Base-by-base conservation (phyloP, 2,888 invertebrate species). In the Volucella zonaria region DNA sequence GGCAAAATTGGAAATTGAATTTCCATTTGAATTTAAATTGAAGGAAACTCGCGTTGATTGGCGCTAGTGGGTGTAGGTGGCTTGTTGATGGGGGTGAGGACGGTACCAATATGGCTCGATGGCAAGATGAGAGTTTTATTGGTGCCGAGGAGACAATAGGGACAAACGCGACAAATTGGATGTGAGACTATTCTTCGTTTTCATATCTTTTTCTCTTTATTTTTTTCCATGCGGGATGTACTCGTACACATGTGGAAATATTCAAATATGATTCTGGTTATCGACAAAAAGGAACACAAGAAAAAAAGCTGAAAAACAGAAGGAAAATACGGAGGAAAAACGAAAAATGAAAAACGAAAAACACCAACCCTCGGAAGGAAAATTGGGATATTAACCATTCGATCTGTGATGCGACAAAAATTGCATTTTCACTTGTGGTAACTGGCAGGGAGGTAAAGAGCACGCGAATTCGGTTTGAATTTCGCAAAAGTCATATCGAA, bases 121-220 rank as follows among this genome's bases (percentile, higher is more conserved):
- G 67, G 73, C 73, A 66, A 58, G 61, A 76, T 81, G 81, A 73
- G 67, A 81, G 56, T 67, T 85, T 85, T 85, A 85, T 85, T 81
- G 76, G 80, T 61, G 71, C 45, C 79, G 18, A 76, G 75, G 54
- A 70, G 75, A 83, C 82, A 83, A 83, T 51, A 74, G 58, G 74
- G 56, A 68, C 66, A 67, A 54, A 38, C 67, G 82, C 78, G 67
- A 76, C 75, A 75, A 80, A 80, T 75, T 83, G 83, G 71, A 80
- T 83, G 75, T 56, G 75, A 75, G 80, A 71, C 70, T 79, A 64
- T 75, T 59, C 64, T 3, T 66, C 12, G 1, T 31, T n/a, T 10
- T 23, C 45, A 1, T 59, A 14, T 42, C 14, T 15, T 14, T 14
- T 10, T 42, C 9, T 15, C n/a, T 56, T 43, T 59, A 8, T 43